Percentiles rank a stretch among this genome's conserved stretches.
phyloP scores from a whole-genome alignment of 2,113 vertebrate species.

The Dicrurus megarhynchus region DNA sequence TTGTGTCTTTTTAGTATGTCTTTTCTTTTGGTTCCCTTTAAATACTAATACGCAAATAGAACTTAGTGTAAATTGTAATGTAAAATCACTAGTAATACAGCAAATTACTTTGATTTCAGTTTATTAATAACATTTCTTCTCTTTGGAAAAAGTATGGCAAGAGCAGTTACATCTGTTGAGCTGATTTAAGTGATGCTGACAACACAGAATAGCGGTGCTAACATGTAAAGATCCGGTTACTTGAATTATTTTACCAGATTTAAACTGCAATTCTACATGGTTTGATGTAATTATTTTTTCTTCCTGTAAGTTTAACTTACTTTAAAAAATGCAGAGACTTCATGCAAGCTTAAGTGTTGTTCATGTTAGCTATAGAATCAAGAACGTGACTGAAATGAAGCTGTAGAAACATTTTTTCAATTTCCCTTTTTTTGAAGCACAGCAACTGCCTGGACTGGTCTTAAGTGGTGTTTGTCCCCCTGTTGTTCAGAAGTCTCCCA shows the following conservation, averaged over 20 bases:
- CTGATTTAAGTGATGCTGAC: neutral
- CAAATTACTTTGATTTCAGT: neutral
- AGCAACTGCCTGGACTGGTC: neutral
- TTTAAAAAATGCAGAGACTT: neutral
- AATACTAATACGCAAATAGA: neutral
- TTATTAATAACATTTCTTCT: neutral
- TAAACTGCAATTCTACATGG: neutral
- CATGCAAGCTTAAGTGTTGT: neutral
- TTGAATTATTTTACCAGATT: neutral
- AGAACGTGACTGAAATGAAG: neutral
- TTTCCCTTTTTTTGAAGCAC: neutral
- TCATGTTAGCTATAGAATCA: neutral
- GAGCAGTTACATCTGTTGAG: neutral
- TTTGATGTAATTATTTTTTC: neutral
- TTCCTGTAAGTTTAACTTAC: neutral
- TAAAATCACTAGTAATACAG: neutral
- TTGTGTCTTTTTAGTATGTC: neutral
- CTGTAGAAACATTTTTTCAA: neutral
- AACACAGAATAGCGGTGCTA: neutral
- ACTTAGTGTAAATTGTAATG: neutral
- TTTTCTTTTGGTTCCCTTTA: neutral
- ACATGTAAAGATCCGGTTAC: neutral
- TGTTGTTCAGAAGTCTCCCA: neutral
- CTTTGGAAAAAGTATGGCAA: neutral
- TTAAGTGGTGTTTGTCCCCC: neutral